A percentile compares a stretch with the other conserved stretches of the same genome.
Conservation (phyloP, 2,113 vertebrate genomes). For the Phylloscopus trochilus region DNA sequence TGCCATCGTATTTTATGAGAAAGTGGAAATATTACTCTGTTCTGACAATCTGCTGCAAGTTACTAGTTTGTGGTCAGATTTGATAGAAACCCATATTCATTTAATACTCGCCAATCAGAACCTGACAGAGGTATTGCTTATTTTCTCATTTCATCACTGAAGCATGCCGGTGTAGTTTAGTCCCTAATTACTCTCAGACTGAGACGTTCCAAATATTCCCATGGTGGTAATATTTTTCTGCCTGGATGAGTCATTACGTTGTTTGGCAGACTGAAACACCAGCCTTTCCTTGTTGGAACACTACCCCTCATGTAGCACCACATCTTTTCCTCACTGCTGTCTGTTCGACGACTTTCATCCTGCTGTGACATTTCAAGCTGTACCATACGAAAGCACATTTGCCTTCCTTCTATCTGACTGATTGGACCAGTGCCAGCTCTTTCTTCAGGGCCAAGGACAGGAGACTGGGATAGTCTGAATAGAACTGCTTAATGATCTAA, state of each 20-base stretch:
- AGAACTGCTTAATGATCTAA: constrained; percentile 79
- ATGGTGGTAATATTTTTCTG: constrained; percentile 93
- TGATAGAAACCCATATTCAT: constrained; percentile 74
- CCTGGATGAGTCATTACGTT: constrained; percentile 90
- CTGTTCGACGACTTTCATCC: constrained; percentile 74
- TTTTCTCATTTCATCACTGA: constrained; percentile 84
- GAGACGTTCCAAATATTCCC: constrained; percentile 88
- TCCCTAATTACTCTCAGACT: constrained; percentile 95
- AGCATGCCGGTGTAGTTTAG: constrained; percentile 90
- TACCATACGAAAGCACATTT: constrained; percentile 69
- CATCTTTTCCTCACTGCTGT: constrained; percentile 70
- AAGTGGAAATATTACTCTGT: constrained; percentile 40
- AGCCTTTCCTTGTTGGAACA: constrained; percentile 82
- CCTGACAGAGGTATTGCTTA: constrained; percentile 83
- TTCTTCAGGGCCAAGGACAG: constrained; percentile 82
- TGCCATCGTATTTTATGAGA: constrained; percentile 61
- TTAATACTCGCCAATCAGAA: constrained; percentile 77
- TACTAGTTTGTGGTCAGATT: constrained; percentile 72
- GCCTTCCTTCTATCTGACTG: constrained; percentile 75
- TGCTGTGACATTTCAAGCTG: constrained; percentile 76
- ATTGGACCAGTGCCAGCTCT: constrained; percentile 78
- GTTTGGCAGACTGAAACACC: constrained; percentile 89
- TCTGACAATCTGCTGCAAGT: constrained; percentile 68
- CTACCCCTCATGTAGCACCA: constrained; percentile 74
- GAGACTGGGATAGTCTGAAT: constrained; percentile 74